Base-by-base conservation (phyloP, 2,888 invertebrate species). In the Girardia tigrina region DNA sequence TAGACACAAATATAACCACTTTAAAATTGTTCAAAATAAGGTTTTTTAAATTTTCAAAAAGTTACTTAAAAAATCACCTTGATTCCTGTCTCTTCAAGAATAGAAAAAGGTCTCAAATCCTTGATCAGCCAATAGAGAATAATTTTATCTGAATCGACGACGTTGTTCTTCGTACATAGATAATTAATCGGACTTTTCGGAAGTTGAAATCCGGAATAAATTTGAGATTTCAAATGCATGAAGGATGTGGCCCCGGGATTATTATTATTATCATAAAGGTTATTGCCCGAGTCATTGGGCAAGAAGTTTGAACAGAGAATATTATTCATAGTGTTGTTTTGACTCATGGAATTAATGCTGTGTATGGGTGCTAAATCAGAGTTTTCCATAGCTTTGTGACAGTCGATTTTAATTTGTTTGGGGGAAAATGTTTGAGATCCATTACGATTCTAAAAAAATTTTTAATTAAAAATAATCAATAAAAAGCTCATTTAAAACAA, bases 271-370 rank as follows among this genome's bases (percentile, higher is more conserved):
- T 56, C 56, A 56, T 56, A 56, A 12, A 56, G n/a, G 4, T n/a
- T 56, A 12, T n/a, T 56, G 23, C 23, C 23, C 23, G 23, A 56
- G 23, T n/a, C 23, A 23, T 56, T 56, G n/a, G 56, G 56, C 56
- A 56, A 56, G 56, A 56, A 56, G 23, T n/a, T 56, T 56, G 56
- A 56, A 23, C 56, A 56, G n/a, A 56, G n/a, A n/a, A 56, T 56
- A 56, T 23, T 56, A n/a, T 56, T 56, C 20, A 2, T n/a, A 12
- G 56, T 56, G 56, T 4, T 56, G n/a, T n/a, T 56, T 23, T 56
- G 56, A 56, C 56, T 56, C 56, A 56, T 4, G 23, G 56, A 56
- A 56, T n/a, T 56, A 23, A 56, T 56, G 23, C 56, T 56, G 4
- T 56, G 4, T 8, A 56, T 12, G n/a, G 56, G 56, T 12, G 56